These are phyloP conservation scores for Oceanodroma tethys DNA, from an alignment of 2,113 vertebrate species.

Conservation along the genomic window DNA sequence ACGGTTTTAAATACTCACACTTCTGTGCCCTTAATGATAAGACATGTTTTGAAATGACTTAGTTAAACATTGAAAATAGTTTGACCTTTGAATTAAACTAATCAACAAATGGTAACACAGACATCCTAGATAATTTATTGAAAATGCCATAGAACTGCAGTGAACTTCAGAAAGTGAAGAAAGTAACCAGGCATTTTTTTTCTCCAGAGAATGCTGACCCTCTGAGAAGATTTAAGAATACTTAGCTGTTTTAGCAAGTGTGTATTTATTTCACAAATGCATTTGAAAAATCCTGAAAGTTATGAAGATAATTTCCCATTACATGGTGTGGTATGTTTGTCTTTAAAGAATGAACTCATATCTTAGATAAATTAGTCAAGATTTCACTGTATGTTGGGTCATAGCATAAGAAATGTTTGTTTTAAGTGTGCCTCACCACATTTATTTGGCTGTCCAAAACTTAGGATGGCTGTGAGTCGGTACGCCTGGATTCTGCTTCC, in stretches of 20 bases:
- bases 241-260: neutral
- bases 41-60: slow-evolving; percentile 14
- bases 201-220: neutral
- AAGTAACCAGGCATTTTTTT: neutral
- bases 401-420: neutral
- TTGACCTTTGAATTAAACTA: slow-evolving; percentile 53
- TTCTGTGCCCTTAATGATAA: slow-evolving; percentile 18
- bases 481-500: neutral
- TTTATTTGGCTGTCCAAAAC: neutral
- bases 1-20: neutral
- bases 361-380: neutral
- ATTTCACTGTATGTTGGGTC: neutral
- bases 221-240: neutral
- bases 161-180: neutral
- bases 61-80: slow-evolving; percentile 29
- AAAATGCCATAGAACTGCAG: slow-evolving; percentile 9
- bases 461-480: neutral
- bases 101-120: neutral
- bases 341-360: neutral
- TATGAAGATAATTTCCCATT: neutral
- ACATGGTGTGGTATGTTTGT: neutral
- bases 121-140: neutral
- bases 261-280: neutral
- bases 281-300: neutral
- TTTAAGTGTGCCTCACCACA: neutral